A percentile compares a stretch with the other conserved stretches of the same genome.
Evolutionary conservation across 2,888 invertebrate genomes (phyloP).

Genomic region (Callyntrura guangdongensis): DNA sequence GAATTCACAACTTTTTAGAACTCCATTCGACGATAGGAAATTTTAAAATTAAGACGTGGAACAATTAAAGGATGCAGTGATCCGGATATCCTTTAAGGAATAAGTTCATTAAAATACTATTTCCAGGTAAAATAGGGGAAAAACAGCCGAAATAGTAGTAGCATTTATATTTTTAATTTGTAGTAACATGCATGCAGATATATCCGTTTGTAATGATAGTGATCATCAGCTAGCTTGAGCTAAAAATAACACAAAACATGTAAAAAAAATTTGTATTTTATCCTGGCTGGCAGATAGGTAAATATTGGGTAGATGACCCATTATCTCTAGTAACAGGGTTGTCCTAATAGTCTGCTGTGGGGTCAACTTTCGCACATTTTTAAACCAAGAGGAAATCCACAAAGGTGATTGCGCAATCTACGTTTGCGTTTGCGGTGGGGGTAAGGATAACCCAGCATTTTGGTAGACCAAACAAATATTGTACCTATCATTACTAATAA

Average conservation of each 20-base stretch:
- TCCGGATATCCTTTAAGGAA: conserved; percentile 60
- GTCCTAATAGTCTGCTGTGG: too few relatives aligned
- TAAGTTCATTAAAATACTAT: neutral
- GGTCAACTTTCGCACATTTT: neutral
- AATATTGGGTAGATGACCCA: neutral
- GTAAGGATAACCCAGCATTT: neutral
- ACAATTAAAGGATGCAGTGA: conserved; percentile 67
- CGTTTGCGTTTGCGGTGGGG: conserved; percentile 37
- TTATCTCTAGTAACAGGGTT: neutral
- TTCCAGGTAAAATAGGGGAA: neutral
- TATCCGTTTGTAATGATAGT: neutral
- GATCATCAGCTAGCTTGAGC: neutral
- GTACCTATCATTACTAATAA: neutral
- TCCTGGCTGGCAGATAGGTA: neutral
- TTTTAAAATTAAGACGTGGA: conserved; percentile 32
- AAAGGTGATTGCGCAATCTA: conserved; percentile 48
- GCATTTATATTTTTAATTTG: too few relatives aligned
- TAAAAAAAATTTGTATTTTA: neutral
- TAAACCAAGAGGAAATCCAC: conserved; percentile 53
- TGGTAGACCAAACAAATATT: conserved; percentile 40
- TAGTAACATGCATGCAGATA: too few relatives aligned
- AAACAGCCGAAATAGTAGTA: too few relatives aligned
- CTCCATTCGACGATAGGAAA: neutral
- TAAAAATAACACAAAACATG: neutral
- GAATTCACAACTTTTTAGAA: neutral